These are phyloP conservation scores for Coracopsis vasa DNA, from an alignment of 2,113 vertebrate genomes.

Conservation along the genomic window DNA sequence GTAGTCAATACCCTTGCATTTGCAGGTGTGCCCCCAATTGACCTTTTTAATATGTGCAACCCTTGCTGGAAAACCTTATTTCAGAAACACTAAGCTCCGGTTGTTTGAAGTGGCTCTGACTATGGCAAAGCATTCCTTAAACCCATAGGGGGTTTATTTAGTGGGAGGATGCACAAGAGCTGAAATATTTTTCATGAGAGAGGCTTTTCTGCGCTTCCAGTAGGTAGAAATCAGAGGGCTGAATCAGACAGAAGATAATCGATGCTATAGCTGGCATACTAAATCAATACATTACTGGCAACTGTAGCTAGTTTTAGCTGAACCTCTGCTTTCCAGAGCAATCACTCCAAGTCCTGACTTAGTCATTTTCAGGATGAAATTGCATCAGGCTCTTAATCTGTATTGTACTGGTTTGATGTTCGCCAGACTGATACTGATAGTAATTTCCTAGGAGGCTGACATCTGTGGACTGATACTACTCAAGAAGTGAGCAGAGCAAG, in stretches of 20 bases:
- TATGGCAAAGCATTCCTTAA: neutral
- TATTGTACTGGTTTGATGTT: neutral
- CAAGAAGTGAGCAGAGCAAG: neutral
- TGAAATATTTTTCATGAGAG: neutral
- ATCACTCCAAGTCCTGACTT: conserved; percentile 56
- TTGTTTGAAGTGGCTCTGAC: neutral
- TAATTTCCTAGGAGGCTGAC: neutral
- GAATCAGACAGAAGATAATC: conserved; percentile 46
- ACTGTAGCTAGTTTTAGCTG: conserved; percentile 52
- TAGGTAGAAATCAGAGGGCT: conserved; percentile 39
- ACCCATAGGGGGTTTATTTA: neutral
- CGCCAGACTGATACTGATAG: neutral
- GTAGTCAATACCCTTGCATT: conserved; percentile 59
- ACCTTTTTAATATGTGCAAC: conserved; percentile 34
- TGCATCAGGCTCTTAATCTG: conserved; percentile 51
- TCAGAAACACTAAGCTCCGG: neutral
- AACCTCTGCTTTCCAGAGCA: conserved; percentile 57
- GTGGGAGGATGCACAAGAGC: neutral
- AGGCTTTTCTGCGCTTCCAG: conserved; percentile 36
- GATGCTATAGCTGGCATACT: conserved; percentile 26
- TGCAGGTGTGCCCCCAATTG: conserved; percentile 64
- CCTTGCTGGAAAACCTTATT: conserved; percentile 10
- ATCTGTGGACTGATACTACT: neutral
- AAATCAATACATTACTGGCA: conserved; percentile 70
- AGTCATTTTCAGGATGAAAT: conserved; percentile 65